These are phyloP conservation scores for Fulmarus glacialis DNA, from an alignment of 2,113 vertebrate genomes.

Conservation along the genomic window DNA sequence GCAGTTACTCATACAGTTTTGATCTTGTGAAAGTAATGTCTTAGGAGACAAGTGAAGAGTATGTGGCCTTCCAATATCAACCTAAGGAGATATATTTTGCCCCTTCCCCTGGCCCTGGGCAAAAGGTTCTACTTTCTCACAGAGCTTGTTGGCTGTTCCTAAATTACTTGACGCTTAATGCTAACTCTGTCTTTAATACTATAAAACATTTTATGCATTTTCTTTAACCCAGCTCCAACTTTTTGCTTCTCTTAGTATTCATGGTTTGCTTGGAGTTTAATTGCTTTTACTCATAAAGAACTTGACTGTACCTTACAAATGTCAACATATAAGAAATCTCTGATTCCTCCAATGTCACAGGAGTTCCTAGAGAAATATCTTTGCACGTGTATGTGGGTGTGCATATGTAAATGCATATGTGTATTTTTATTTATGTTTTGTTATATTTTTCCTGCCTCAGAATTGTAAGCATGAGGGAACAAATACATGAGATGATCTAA, in stretches of 20 bases:
- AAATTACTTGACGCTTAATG: neutral
- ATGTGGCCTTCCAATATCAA: neutral
- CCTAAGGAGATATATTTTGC: neutral
- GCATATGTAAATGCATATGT: neutral
- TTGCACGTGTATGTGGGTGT: neutral
- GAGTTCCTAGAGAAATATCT: neutral
- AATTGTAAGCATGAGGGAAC: neutral
- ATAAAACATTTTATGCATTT: neutral
- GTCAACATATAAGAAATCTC: neutral
- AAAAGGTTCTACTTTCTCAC: neutral
- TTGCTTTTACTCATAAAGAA: neutral
- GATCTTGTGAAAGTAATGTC: neutral
- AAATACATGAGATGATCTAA: neutral
- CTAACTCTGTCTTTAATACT: neutral
- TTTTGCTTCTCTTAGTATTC: neutral
- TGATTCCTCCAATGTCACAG: neutral
- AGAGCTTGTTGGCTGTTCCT: neutral
- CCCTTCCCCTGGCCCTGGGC: neutral
- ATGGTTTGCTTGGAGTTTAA: neutral
- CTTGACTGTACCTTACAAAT: neutral
- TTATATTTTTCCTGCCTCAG: neutral
- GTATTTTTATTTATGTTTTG: neutral
- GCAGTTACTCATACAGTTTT: neutral
- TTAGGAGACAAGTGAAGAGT: neutral
- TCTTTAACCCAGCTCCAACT: neutral